Evolutionary conservation across 2,113 vertebrate species (phyloP).

Genomic region (Speoplatyrhinus poulsoni): DNA sequence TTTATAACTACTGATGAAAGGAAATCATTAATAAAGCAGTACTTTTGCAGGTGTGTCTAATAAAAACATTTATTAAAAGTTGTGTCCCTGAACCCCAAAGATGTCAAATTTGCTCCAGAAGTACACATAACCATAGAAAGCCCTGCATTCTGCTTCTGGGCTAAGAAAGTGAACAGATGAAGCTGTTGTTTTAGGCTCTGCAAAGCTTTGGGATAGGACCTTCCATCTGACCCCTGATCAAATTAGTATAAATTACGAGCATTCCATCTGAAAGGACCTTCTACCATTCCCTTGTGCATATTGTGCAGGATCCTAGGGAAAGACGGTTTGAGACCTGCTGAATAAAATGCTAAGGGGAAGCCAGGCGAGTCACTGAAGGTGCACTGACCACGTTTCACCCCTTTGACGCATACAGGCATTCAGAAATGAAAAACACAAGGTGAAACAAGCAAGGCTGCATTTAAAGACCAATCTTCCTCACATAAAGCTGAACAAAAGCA

Average conservation of each 20-base stretch:
- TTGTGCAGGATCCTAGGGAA: slow-evolving; percentile 26
- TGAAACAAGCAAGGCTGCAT: slow-evolving; percentile 71
- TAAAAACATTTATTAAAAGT: no score
- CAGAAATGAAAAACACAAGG: slow-evolving; percentile 64
- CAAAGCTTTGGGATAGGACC: slow-evolving; percentile 8
- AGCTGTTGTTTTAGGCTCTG: neutral
- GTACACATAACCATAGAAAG: neutral
- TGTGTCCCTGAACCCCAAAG: neutral
- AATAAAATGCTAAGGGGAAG: slow-evolving; percentile 34
- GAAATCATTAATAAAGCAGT: neutral
- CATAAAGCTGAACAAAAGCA: slow-evolving; percentile 78
- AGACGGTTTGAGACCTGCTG: slow-evolving; percentile 32
- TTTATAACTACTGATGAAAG: neutral
- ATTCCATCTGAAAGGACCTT: slow-evolving; percentile 28
- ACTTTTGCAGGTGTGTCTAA: slow-evolving; percentile 5
- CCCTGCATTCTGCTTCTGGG: neutral
- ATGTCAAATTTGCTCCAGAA: neutral
- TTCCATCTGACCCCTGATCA: slow-evolving; percentile 20
- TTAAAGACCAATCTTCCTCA: slow-evolving; percentile 71
- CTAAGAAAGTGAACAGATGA: slow-evolving; percentile 25
- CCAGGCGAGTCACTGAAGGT: slow-evolving; percentile 65
- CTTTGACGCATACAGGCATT: slow-evolving; percentile 47
- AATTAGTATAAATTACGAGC: slow-evolving; percentile 32
- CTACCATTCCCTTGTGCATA: slow-evolving; percentile 22
- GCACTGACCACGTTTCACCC: slow-evolving; percentile 41